Evolutionary conservation across 2,888 invertebrate species (phyloP), one percentile per base, ranked within the genome.

Genomic region (Agonopterix heracliana): DNA sequence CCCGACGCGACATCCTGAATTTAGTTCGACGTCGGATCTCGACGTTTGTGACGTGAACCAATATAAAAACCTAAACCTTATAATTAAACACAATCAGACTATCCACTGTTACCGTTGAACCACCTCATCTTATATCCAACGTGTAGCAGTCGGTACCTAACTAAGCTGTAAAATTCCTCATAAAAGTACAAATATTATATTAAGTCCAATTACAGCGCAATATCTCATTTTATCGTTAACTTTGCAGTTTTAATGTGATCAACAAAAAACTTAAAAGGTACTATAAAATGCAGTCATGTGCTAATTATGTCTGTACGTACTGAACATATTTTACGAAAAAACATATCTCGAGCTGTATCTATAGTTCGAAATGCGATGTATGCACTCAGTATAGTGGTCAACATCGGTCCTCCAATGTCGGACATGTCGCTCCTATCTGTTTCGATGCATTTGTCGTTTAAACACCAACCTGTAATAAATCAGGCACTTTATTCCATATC

Each of bases 401-500:
- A 85, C 84, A 86, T 81, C 77, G 84, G 82, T 85, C 83, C 83
- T 81, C 83, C 81, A 76, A 83, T 87, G 86, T 86, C 80, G 74
- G 77, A 87, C 86, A 86, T 87, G 86, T 88, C 83, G 84, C 84
- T 85, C 82, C 85, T 87, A 88, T 88, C 87, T 84, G 85, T 86
- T 86, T 79, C 86, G 83, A 87, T 88, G 87, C 87, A 88, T 88
- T 88, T 87, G 87, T 88, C 87, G 86, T 87, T 87, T 88, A 87
- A 83, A 86, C 86, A 87, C 85, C 87, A 85, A 87, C 85, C 86
- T 83, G 81, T 84, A 88, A 88, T 88, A 88, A 88, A 88, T 88
- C 87, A 87, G 85, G 76, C 78, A 73, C 66, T 53, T 54, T 57
- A 51, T 56, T 47, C 51, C 53, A 49, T 53, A 51, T 48, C 9